phyloP scores from a whole-genome alignment of 2,888 invertebrate genomes.

The Ophion ellenae region DNA sequence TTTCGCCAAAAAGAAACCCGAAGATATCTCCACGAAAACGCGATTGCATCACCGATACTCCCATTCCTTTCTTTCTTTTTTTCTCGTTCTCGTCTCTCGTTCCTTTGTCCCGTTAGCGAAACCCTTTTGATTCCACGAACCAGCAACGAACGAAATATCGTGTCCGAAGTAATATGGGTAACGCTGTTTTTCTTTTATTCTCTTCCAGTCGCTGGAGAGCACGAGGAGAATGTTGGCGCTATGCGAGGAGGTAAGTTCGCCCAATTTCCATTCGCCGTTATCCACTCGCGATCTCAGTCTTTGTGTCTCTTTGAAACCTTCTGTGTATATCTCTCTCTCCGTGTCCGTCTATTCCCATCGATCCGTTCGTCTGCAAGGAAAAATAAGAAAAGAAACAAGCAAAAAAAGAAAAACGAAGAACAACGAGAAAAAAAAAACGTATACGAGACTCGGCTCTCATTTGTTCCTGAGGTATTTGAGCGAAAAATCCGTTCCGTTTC shows the following conservation, averaged over 20 bases:
- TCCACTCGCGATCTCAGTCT: conserved; percentile 53
- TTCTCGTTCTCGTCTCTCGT: too few species aligned
- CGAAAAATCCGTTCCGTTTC: neutral
- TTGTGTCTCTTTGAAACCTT: conserved; percentile 51
- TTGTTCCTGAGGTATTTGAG: conserved; percentile 12
- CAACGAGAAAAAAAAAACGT: too few species aligned
- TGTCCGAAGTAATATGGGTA: neutral
- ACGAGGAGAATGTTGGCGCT: conserved; percentile 96
- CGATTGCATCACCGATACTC: too few species aligned
- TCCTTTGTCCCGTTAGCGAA: too few species aligned
- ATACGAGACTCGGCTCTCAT: conserved; percentile 1
- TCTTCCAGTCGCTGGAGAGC: conserved; percentile 95
- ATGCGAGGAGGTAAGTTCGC: conserved; percentile 94
- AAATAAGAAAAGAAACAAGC: conserved; percentile 1
- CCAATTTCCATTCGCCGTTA: conserved; percentile 53
- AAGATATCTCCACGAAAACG: too few species aligned
- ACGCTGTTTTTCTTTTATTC: conserved; percentile 49
- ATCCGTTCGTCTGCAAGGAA: conserved; percentile 46
- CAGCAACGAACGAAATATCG: neutral
- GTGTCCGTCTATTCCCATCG: conserved; percentile 52
- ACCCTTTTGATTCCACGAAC: too few species aligned
- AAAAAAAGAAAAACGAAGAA: neutral
- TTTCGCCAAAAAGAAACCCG: too few species aligned
- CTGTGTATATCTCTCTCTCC: conserved; percentile 57
- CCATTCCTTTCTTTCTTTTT: too few species aligned